Evolutionary conservation across 1,140 invertebrate genomes (phyloP).

Genomic region (Drosophila pseudoobscura): DNA sequence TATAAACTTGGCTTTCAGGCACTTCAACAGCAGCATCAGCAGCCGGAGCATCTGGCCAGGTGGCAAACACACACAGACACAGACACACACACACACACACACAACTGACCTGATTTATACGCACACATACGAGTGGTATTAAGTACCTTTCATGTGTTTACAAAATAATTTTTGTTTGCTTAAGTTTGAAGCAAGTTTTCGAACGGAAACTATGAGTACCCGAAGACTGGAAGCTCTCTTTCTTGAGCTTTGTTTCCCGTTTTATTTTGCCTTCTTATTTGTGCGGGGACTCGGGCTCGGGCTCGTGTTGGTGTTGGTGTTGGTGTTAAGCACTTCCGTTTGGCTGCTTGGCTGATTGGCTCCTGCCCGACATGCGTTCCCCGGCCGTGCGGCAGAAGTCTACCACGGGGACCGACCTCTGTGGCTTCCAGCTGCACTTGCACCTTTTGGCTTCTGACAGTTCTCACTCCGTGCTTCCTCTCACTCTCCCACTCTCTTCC

Average conservation of each 20-base stretch:
- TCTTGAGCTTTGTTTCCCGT: conserved; percentile 36
- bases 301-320: neutral
- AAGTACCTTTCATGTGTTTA: conserved; percentile 40
- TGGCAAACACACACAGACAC: conserved; percentile 3
- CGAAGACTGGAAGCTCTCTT: conserved; percentile 22
- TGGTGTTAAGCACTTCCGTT: conserved; percentile 71
- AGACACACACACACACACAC: conserved; percentile 11
- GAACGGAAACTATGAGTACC: conserved; percentile 19
- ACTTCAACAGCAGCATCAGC: conserved; percentile 51
- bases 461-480: conserved; percentile 5
- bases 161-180: conserved; percentile 61
- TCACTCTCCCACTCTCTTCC: neutral
- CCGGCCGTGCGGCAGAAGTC: conserved; percentile 24
- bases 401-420: neutral
- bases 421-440: conserved; percentile 33
- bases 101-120: conserved; percentile 10
- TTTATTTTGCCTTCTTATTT: conserved; percentile 27
- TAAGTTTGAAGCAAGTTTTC: conserved; percentile 47
- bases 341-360: conserved; percentile 38
- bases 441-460: conserved; percentile 69
- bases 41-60: conserved; percentile 37
- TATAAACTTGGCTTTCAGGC: conserved; percentile 68
- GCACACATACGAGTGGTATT: conserved; percentile 5
- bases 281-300: conserved; percentile 3
- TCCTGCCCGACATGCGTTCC: conserved; percentile 64